Base-by-base conservation (phyloP, 2,113 vertebrate species). In the Clinocottus analis region DNA sequence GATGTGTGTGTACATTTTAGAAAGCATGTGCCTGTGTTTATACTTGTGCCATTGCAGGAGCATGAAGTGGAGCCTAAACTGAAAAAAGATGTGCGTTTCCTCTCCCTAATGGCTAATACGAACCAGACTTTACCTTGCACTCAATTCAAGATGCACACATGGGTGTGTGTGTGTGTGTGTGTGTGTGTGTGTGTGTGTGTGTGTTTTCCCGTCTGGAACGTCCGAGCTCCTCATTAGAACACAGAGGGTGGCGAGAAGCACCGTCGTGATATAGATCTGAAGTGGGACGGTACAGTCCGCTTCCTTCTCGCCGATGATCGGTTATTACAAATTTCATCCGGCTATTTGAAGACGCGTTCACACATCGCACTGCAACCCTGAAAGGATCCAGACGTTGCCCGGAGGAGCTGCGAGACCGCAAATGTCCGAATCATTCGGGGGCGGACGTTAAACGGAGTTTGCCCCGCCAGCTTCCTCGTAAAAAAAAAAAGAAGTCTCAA, bases 51-150 rank as follows among this genome's bases (percentile, higher is more conserved):
- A 87, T 85, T 89, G 90, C 21, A 33, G 77, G 77, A 87, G 86
- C 87, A 87, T 87, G 84, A 90, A 90, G 82, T 82, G 70, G 72
- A 87, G 79, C 83, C 78, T 92, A 92, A 94, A 85, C 89, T 89
- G 85, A 92, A 93, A 92, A 93, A 94, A 93, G 89, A 92, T 92
- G 91, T 89, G 89, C 63, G 10, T 88, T 90, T 92, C 80, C 81
- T 70, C 79, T 85, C 85, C 89, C 87, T 88, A 80, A 91, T 88
- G 89, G 80, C 66, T 93, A 93, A 93, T 92, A 83, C 53, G 85
- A 90, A 91, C 77, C 93, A 94, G 91, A 89, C 89, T 71, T 86
- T 80, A 91, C 83, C 79, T 80, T 84, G 77, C 58, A 63, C 85
- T 86, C 56, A 35, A 59, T 76, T 86, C 43, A 55, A 55, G 62